A percentile compares a stretch with the other conserved stretches of the same genome.
These are phyloP conservation scores for Drosophila malerkotliana DNA, from an alignment of 1,140 invertebrate genomes.

Conservation along the genomic window DNA sequence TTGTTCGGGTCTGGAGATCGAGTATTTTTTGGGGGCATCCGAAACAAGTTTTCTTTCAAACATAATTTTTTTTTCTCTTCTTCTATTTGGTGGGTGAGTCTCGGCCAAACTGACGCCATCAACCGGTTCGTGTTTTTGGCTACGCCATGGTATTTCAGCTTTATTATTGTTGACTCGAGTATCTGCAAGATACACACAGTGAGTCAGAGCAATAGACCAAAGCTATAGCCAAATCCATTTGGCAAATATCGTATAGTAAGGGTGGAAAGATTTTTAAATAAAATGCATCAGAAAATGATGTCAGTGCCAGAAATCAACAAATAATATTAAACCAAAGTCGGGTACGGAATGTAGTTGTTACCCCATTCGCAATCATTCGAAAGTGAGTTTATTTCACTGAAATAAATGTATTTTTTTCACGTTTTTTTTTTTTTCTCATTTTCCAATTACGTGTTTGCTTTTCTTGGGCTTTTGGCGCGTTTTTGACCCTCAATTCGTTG, in stretches of 20 bases:
- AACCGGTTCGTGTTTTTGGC: slow-evolving; percentile 70
- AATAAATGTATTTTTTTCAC: slow-evolving; percentile 45
- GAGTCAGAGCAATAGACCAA: slow-evolving; percentile 23
- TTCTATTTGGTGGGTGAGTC: slow-evolving; percentile 54
- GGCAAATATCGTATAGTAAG: neutral
- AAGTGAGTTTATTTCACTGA: slow-evolving; percentile 54
- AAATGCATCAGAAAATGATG: slow-evolving; percentile 34
- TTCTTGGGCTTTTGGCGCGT: slow-evolving; percentile 43
- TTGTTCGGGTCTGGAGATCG: slow-evolving; percentile 16
- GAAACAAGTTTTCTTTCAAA: slow-evolving; percentile 53
- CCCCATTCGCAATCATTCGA: slow-evolving; percentile 41
- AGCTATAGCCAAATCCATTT: neutral
- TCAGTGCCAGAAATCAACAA: slow-evolving; percentile 21
- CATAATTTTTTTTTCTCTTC: slow-evolving; percentile 17
- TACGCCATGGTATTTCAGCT: slow-evolving; percentile 35
- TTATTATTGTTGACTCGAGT: slow-evolving; percentile 47
- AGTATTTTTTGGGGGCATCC: slow-evolving; percentile 19
- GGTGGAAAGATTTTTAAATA: slow-evolving; percentile 7
- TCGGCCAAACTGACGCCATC: slow-evolving; percentile 73
- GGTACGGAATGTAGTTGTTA: slow-evolving; percentile 55
- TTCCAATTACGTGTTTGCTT: slow-evolving; percentile 38
- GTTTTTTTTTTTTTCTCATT: slow-evolving; percentile 14
- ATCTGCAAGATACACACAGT: slow-evolving; percentile 65
- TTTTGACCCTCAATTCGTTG: slow-evolving; percentile 67
- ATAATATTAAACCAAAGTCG: slow-evolving; percentile 9